These are phyloP conservation scores for Aleiodes testaceus DNA, from an alignment of 2,888 invertebrate species.

Conservation along the genomic window DNA sequence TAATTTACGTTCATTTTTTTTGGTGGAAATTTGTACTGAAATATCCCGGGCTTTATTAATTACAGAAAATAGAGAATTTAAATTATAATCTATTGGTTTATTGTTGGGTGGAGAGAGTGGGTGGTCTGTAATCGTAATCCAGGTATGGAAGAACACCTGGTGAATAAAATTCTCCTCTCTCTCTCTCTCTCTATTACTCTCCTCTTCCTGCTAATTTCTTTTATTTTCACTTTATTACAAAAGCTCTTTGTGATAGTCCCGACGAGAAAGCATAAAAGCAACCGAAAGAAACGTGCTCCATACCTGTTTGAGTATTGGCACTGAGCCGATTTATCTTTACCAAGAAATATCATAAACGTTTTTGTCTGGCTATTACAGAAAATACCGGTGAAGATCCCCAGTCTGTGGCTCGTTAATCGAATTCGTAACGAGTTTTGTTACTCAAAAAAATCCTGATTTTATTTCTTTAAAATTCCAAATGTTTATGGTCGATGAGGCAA, in stretches of 20 bases:
- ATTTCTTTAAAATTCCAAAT: not conserved
- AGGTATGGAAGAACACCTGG: not conserved
- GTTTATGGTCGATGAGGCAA: slow-evolving; percentile 6
- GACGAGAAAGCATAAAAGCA: slow-evolving; percentile 16
- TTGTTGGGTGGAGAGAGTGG: too few species aligned
- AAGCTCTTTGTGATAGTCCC: slow-evolving; percentile 28
- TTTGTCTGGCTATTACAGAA: slow-evolving; percentile 24
- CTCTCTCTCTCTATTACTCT: not conserved
- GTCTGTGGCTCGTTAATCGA: slow-evolving; percentile 38
- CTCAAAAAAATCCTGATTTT: slow-evolving; percentile 10
- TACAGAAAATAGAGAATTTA: not conserved
- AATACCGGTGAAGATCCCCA: slow-evolving; percentile 10
- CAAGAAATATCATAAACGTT: slow-evolving; percentile 44
- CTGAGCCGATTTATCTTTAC: slow-evolving; percentile 45
- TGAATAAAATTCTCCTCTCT: slow-evolving; percentile 25
- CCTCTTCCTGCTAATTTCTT: slow-evolving; percentile 28
- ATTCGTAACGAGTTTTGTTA: slow-evolving; percentile 43
- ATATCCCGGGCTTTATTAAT: not conserved
- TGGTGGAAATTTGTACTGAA: not conserved
- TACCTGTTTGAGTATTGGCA: slow-evolving; percentile 22
- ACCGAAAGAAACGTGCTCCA: slow-evolving; percentile 22
- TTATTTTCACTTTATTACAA: slow-evolving; percentile 4
- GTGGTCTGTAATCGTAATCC: too few species aligned
- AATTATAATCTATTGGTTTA: not conserved
- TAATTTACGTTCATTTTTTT: slow-evolving; percentile 6